Base-by-base conservation (phyloP, 2,113 vertebrate species). In the Cygnus atratus region DNA sequence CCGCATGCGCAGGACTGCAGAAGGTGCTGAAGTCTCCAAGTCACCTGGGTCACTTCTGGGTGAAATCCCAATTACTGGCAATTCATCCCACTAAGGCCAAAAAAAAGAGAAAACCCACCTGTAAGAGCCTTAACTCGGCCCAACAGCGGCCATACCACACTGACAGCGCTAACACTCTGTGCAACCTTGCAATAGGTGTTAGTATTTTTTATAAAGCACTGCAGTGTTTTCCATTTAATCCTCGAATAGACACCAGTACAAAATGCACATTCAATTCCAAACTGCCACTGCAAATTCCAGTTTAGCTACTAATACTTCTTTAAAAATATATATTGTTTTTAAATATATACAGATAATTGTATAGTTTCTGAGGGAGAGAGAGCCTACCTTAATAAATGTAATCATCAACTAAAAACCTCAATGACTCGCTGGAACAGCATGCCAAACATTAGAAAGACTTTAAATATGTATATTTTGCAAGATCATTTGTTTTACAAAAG, bases 401-500 rank as follows among this genome's bases (percentile, higher is more conserved):
- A 5, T 57, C 61, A 68, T 11, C 33, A 18, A 58, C 4, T 2
- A 67, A 83, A 92, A 73, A 59, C 29, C 62, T 70, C 33, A 62
- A 74, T 65, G 16, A 82, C 35, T 44, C 35, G n/a, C 44, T 22
- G 16, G 35, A 90, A 87, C 29, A 48, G 4, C 55, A 76, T 7
- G n/a, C 16, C 73, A 94, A 94, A 74, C 16, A 48, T 17, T 41
- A 8, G 3, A 33, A 17, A 3, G 93, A 79, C 29, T 84, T 75
- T 18, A 84, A 84, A 89, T 44, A 50, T 84, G 65, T 73, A 8
- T 87, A 52, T 82, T 81, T 94, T 94, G 58, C 44, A 61, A 52
- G 50, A 92, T 28, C 81, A 92, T 97, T 92, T 95, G 93, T 95
- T 97, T 96, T 90, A 94, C 80, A 95, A 88, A 94, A 96, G 77